Conservation (phyloP, 1,140 invertebrate genomes). For the Drosophila sechellia region DNA sequence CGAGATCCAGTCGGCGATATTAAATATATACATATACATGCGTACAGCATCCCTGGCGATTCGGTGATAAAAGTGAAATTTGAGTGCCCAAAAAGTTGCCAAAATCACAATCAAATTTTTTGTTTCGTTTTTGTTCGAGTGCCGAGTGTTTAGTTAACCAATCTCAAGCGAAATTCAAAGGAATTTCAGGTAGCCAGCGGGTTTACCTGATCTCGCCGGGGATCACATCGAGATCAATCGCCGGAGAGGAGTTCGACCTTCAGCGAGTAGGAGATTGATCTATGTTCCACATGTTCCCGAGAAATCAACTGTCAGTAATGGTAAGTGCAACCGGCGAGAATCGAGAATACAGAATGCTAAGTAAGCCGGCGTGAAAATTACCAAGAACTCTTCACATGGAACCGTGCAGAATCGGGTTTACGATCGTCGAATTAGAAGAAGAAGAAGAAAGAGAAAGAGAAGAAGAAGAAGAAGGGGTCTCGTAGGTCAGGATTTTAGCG, state of each 20-base stretch:
- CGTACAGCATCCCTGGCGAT: conserved; percentile 14
- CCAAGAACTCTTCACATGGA: conserved; percentile 26
- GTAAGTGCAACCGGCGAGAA: conserved; percentile 21
- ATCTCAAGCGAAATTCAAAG: conserved; percentile 12
- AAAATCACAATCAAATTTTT: conserved; percentile 29
- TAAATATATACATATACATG: conserved; percentile 5
- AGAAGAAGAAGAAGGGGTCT: conserved; percentile 1
- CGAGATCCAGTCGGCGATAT: conserved; percentile 21
- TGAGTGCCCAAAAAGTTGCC: conserved; percentile 7
- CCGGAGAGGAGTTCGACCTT: background rate
- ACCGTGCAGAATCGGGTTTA: conserved; percentile 25
- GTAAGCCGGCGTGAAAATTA: background rate
- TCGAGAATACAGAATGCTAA: conserved; percentile 29
- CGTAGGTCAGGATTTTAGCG: conserved; percentile 32
- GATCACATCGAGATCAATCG: conserved; percentile 4
- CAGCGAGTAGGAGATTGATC: conserved; percentile 3
- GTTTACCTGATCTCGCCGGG: conserved; percentile 1
- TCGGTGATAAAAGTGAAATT: conserved; percentile 35
- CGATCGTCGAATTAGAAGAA: conserved; percentile 4
- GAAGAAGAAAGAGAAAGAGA: too few relatives aligned
- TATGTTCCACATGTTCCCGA: conserved; percentile 34
- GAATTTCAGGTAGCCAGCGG: conserved; percentile 21
- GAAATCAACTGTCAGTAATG: conserved; percentile 41
- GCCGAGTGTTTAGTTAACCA: conserved; percentile 15
- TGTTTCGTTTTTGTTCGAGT: conserved; percentile 52